Percentiles rank a stretch among this genome's conserved stretches.
These are phyloP conservation scores for Tenthredo notha DNA, from an alignment of 2,888 invertebrate genomes.

Conservation along the genomic window DNA sequence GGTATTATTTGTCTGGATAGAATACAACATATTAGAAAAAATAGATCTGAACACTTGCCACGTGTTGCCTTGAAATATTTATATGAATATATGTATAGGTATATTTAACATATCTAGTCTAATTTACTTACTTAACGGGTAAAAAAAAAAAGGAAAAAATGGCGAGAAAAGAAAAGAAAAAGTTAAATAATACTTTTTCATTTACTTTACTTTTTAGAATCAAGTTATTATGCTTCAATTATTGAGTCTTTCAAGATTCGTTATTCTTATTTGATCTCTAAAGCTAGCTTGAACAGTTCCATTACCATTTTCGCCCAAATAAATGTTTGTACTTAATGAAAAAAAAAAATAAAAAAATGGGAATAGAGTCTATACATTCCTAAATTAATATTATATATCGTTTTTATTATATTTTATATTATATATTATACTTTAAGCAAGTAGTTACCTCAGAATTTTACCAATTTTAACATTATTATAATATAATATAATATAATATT, in stretches of 20 bases:
- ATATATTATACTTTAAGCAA: neutral
- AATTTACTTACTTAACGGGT: conserved; percentile 34
- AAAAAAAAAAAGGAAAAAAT: neutral
- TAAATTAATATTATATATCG: neutral
- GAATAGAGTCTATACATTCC: conserved; percentile 11
- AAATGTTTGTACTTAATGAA: conserved; percentile 29
- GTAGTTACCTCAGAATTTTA: neutral
- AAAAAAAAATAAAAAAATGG: neutral
- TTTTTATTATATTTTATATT: neutral
- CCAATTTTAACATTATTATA: neutral
- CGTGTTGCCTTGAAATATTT: neutral
- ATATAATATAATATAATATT: neutral
- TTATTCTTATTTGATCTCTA: neutral
- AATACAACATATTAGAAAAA: neutral
- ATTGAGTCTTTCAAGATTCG: conserved; percentile 3
- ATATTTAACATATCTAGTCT: conserved; percentile 39
- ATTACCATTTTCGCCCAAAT: conserved; percentile 15
- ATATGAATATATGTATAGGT: neutral
- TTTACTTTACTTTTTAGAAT: neutral
- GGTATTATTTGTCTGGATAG: neutral
- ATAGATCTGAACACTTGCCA: neutral
- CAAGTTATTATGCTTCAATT: neutral
- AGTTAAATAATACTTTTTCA: neutral
- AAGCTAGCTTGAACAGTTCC: neutral
- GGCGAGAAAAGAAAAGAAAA: too few relatives aligned